Evolutionary conservation across 2,888 invertebrate genomes (phyloP), one percentile per base, ranked within the genome.

Genomic region (Hypomecis atomaria): DNA sequence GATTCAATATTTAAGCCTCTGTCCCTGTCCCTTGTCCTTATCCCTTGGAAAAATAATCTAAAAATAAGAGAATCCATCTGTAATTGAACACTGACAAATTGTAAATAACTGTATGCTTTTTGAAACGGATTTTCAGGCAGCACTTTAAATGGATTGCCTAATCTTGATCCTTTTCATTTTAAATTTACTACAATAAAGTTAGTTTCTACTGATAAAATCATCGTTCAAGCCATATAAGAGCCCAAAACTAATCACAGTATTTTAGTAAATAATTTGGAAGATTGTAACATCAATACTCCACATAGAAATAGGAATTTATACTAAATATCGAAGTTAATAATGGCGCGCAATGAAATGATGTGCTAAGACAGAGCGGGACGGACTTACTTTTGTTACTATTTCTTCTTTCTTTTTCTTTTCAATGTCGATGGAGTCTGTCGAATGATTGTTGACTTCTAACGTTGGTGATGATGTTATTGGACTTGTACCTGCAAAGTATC

Each of bases 381-480:
- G 64, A 84, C 90, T 88, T 75, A 92, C 92, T 88, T 92, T 91
- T 76, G 94, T 92, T 86, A 95, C 89, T 63, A 88, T 82, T 56
- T 94, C 94, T 72, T 94, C 94, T 79, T 94, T 92, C 88, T 96
- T 96, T 87, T 95, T 96, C 83, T 96, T 96, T 76, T 93, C 94
- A 71, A 90, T 77, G 75, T 95, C 95, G 83, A 95, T 94, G 71
- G 96, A 96, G 91, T 97, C 96, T 89, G 96, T 96, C 84, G 96
- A 96, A 93, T 96, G 96, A 87, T 96, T 96, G 92, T 95, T 95
- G 78, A 94, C 92, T 66, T 94, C 94, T 90, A 90, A 80, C 78
- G 90, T 83, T 60, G 96, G 96, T 68, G 96, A 96, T 69, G 96
- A 96, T 78, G 96, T 94, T 76, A 96, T 94, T 69, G 97, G 97